Conservation (phyloP, 2,113 vertebrate genomes). For the Arizona elegans region DNA sequence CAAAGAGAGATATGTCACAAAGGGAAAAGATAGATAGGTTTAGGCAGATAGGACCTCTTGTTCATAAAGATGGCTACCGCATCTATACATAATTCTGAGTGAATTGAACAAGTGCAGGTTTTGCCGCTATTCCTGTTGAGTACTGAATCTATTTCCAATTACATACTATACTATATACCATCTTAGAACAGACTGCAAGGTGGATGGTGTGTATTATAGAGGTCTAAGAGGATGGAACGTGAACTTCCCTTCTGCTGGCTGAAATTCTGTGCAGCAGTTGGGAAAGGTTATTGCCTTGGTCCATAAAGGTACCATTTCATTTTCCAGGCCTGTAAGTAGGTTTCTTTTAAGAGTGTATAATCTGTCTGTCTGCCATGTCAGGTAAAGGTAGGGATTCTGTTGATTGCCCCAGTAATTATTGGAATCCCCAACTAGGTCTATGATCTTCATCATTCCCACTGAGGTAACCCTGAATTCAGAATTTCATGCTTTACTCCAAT, state of each 20-base stretch:
- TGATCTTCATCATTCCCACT: background rate
- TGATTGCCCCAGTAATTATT: background rate
- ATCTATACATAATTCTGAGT: background rate
- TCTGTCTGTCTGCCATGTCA: background rate
- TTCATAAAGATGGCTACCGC: background rate
- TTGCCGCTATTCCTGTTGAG: background rate
- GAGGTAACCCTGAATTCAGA: background rate
- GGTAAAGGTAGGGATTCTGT: background rate
- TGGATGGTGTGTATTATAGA: background rate
- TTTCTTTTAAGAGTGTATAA: background rate
- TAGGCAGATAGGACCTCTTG: background rate
- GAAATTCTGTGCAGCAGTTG: background rate
- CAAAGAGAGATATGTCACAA: background rate
- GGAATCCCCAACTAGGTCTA: background rate
- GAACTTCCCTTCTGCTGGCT: background rate
- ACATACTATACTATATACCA: background rate
- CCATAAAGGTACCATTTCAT: background rate
- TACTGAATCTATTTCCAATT: background rate
- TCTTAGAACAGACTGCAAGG: background rate
- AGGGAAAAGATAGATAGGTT: background rate
- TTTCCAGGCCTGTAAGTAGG: background rate
- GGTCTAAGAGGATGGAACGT: background rate
- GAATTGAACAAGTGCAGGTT: background rate
- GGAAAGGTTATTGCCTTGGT: background rate
- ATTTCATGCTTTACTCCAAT: background rate